These are phyloP conservation scores for Megaptera novaeangliae DNA, from an alignment of 2,113 vertebrate genomes.

Conservation along the genomic window DNA sequence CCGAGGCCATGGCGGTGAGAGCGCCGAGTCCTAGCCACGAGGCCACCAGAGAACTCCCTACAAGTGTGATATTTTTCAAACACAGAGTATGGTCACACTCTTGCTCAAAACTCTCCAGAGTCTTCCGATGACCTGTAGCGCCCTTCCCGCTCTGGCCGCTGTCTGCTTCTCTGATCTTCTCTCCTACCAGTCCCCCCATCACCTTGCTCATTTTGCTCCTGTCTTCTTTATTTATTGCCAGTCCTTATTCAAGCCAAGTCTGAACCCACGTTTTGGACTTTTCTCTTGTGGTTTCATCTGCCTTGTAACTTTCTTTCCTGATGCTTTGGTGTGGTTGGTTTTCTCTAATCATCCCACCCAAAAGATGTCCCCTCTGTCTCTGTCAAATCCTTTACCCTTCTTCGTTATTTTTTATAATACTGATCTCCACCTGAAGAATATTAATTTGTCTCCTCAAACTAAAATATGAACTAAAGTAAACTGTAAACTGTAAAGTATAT, in stretches of 20 bases:
- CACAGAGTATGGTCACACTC: not conserved
- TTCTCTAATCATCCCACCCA: not conserved
- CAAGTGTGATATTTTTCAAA: not conserved
- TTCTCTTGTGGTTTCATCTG: not conserved
- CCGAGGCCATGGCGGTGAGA: not conserved
- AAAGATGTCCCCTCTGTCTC: not conserved
- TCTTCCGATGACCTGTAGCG: not conserved
- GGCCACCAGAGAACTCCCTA: not conserved
- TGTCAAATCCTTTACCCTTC: not conserved
- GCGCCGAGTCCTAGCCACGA: not conserved
- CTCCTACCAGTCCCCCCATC: not conserved
- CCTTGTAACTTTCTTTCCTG: not conserved
- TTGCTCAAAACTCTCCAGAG: not conserved
- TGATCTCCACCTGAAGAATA: not conserved
- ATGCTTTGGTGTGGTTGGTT: not conserved
- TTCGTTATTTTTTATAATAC: not conserved
- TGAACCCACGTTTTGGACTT: not conserved
- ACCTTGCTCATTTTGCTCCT: not conserved
- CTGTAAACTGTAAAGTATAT: not conserved
- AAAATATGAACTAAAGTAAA: not conserved
- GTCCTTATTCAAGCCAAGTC: not conserved
- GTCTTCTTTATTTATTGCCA: not conserved
- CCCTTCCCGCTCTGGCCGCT: not conserved
- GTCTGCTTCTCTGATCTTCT: not conserved
- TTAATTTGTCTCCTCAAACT: conserved; percentile 5